A percentile compares a stretch with the other conserved stretches of the same genome.
phyloP scores from a whole-genome alignment of 2,888 invertebrate genomes.

The Eueremaeus valkanovi region DNA sequence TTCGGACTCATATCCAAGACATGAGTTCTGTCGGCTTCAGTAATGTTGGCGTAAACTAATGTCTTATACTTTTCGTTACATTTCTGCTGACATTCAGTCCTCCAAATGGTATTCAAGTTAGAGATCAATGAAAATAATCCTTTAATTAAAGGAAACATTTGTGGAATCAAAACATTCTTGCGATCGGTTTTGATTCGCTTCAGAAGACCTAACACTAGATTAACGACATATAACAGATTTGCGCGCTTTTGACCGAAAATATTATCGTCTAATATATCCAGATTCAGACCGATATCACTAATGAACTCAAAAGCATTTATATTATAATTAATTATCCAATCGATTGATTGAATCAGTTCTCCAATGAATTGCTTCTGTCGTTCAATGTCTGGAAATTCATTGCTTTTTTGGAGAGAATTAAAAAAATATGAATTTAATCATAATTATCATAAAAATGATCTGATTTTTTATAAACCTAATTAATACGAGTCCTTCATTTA shows the following conservation, averaged over 20 bases:
- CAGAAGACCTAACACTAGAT: conserved; percentile 17
- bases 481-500: conserved; percentile 57
- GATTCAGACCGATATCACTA: conserved; percentile 13
- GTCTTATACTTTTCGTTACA: conserved; percentile 31
- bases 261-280: not conserved
- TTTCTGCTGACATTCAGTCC: conserved; percentile 24
- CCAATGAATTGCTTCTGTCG: conserved; percentile 51
- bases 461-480: conserved; percentile 48
- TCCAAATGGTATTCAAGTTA: conserved; percentile 40
- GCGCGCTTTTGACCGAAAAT: conserved; percentile 17
- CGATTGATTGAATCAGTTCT: conserved; percentile 25
- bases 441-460: conserved; percentile 65
- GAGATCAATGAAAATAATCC: conserved; percentile 24
- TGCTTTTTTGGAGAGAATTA: conserved; percentile 53
- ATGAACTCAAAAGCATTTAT: conserved; percentile 12
- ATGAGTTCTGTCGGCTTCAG: conserved; percentile 21
- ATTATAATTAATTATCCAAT: conserved; percentile 21
- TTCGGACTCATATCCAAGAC: conserved; percentile 29
- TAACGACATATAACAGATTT: conserved; percentile 31
- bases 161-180: conserved; percentile 19
- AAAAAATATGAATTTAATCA: conserved; percentile 60
- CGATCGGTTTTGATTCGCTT: conserved; percentile 31
- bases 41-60: conserved; percentile 36
- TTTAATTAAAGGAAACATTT: not conserved
- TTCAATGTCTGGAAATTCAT: conserved; percentile 83